phyloP scores from a whole-genome alignment of 2,797 vertebrate genomes.

The Loris lydekkerianus region DNA sequence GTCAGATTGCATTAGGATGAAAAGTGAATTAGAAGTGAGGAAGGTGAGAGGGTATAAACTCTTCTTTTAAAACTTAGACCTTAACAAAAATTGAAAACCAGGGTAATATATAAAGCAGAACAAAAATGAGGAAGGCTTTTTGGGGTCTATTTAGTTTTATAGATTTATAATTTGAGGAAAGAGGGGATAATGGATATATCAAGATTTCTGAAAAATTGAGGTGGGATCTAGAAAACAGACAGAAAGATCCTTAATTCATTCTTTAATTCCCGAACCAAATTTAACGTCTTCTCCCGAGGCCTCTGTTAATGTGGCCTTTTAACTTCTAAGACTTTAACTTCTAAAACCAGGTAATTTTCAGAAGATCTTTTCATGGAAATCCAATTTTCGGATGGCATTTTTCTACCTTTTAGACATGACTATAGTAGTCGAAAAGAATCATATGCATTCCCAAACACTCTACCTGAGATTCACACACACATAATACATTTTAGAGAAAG shows the following conservation, averaged over 20 bases:
- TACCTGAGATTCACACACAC: background rate
- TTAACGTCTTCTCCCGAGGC: background rate
- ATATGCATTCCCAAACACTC: background rate
- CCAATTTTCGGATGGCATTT: background rate
- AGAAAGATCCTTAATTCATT: constrained; percentile 1
- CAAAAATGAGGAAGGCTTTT: background rate
- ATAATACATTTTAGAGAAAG: constrained; percentile 15
- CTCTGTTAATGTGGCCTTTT: background rate
- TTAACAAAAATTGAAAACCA: background rate
- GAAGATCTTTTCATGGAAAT: constrained; percentile 15
- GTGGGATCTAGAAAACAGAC: background rate
- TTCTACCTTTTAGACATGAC: background rate
- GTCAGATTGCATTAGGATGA: background rate
- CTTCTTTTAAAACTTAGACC: background rate
- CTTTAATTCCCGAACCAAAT: background rate
- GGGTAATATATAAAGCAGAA: background rate
- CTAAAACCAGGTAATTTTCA: background rate
- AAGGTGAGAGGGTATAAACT: background rate
- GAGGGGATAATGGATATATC: background rate
- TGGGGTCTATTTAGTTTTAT: background rate
- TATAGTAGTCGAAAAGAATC: background rate
- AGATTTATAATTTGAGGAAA: constrained; percentile 39
- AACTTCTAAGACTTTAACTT: background rate
- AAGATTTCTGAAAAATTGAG: background rate
- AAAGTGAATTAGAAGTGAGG: background rate